Conservation (phyloP, 2,888 invertebrate genomes). For the Macrophya annulata region DNA sequence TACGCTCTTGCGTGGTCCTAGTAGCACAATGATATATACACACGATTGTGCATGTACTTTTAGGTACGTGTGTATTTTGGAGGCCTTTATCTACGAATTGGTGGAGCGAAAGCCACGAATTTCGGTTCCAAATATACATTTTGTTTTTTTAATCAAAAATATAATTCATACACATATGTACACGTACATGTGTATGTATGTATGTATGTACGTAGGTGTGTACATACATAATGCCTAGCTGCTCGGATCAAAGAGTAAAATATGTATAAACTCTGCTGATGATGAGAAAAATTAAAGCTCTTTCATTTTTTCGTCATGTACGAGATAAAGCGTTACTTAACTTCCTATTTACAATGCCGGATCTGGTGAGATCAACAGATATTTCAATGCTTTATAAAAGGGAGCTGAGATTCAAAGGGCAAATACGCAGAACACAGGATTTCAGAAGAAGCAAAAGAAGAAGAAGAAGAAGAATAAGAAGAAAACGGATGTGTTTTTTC, state of each 20-base stretch:
- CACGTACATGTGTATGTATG: too few species aligned
- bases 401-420: conserved; percentile 11
- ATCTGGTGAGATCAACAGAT: conserved; percentile 24
- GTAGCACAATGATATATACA: neutral
- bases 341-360: neutral
- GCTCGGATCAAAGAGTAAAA: neutral
- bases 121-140: too few species aligned
- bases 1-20: neutral
- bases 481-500: too few species aligned
- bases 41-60: neutral
- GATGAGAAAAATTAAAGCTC: conserved; percentile 4
- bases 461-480: neutral
- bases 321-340: neutral
- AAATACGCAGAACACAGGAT: neutral
- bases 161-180: too few species aligned
- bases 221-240: too few species aligned
- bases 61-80: neutral
- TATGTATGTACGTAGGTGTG: too few species aligned
- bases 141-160: neutral
- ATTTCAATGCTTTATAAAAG: conserved; percentile 28
- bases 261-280: neutral
- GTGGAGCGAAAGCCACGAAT: neutral
- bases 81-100: neutral
- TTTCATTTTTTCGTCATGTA: neutral
- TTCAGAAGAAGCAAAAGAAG: neutral